Evolutionary conservation across 2,113 vertebrate species (phyloP).

Genomic region (Coreoperca whiteheadi): DNA sequence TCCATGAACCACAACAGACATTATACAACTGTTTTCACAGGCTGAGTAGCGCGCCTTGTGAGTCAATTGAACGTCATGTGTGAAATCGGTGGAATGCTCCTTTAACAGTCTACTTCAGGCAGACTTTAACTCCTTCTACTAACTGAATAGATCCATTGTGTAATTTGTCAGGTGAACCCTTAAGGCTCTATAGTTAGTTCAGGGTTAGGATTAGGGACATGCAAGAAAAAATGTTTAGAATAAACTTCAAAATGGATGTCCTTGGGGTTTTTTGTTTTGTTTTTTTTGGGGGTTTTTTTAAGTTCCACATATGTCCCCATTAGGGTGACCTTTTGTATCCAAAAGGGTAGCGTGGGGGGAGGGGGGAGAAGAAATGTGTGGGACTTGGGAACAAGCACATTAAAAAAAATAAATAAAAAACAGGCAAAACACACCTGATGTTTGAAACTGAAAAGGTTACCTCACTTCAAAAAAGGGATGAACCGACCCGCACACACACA

Average conservation of each 20-base stretch:
- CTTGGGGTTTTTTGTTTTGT: too few relatives aligned
- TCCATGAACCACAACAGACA: neutral
- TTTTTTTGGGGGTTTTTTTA: neutral
- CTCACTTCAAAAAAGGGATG: conserved; percentile 35
- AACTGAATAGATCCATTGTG: neutral
- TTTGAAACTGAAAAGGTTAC: neutral
- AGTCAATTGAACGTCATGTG: neutral
- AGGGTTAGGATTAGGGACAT: neutral
- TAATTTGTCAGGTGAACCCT: neutral
- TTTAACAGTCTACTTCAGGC: neutral
- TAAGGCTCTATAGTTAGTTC: neutral
- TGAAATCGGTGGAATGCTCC: neutral
- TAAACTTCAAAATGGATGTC: neutral
- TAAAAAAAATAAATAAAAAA: neutral
- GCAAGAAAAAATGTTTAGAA: neutral
- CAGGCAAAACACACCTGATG: conserved; percentile 15
- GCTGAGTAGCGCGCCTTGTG: neutral
- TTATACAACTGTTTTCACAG: neutral
- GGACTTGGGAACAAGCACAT: neutral
- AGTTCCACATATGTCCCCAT: neutral
- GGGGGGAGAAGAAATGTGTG: too few relatives aligned
- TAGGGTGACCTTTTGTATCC: conserved; percentile 17
- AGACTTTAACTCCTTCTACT: neutral
- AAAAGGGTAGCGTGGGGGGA: neutral
- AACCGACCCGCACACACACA: conserved; percentile 1